These are phyloP conservation scores for Cyclina sinensis DNA, from an alignment of 1,140 invertebrate genomes.

Conservation along the genomic window DNA sequence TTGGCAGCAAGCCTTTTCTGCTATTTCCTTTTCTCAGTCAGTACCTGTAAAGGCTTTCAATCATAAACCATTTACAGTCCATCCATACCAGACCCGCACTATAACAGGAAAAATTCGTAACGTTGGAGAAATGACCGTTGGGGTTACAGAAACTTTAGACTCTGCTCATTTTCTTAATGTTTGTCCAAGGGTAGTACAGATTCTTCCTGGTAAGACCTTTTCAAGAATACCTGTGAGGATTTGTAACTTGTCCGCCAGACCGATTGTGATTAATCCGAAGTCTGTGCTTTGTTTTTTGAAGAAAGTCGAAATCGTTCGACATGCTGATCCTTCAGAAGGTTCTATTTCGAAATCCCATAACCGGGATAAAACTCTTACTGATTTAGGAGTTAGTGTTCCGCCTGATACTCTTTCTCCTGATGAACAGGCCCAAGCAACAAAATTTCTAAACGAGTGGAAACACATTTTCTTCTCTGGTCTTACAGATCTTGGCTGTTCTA, in stretches of 20 bases:
- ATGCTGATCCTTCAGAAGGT: not conserved
- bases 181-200: not conserved
- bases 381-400: not conserved
- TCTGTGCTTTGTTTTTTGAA: constrained; percentile 13
- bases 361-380: no score
- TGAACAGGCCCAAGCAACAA: not conserved
- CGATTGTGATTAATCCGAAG: not conserved
- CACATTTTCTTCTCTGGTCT: not conserved
- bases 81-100: not conserved
- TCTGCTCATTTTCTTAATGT: not conserved
- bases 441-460: not conserved
- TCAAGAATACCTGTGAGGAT: constrained; percentile 25
- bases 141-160: not conserved
- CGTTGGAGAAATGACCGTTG: no score
- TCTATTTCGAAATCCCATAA: no score
- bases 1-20: no score
- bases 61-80: not conserved
- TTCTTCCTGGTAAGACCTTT: not conserved
- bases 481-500: constrained; percentile 28
- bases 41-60: not conserved
- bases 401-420: not conserved
- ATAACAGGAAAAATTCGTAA: not conserved
- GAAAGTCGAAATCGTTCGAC: not conserved
- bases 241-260: constrained; percentile 29
- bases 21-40: not conserved